Conservation (phyloP, 1,140 invertebrate genomes). For the Medauroidea extradentata region DNA sequence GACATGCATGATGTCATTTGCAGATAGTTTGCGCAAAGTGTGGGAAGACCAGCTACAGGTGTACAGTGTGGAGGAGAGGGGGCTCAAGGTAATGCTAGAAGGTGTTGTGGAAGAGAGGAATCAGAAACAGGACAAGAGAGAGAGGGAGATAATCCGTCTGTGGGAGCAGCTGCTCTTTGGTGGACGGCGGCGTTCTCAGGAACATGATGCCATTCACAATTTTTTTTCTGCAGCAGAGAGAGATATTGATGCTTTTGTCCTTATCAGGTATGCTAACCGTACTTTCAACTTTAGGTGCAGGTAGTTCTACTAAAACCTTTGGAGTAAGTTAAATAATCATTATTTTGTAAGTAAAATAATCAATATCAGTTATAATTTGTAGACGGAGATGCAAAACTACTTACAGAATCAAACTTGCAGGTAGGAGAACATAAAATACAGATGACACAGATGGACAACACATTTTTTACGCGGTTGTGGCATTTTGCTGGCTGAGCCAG, state of each 20-base stretch:
- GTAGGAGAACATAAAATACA: no score
- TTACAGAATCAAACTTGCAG: no score
- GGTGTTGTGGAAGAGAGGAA: constrained; percentile 26
- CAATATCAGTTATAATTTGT: no score
- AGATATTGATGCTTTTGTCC: constrained; percentile 20
- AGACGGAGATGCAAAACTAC: no score
- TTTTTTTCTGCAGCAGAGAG: constrained; percentile 3
- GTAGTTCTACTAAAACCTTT: no score
- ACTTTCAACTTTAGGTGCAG: no score
- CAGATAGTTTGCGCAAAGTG: constrained; percentile 45
- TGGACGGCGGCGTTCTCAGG: neutral
- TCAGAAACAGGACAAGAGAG: constrained; percentile 19
- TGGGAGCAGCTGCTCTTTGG: constrained; percentile 26
- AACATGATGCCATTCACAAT: neutral
- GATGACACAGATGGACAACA: no score
- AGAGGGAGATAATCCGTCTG: constrained; percentile 14
- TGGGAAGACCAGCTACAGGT: constrained; percentile 44
- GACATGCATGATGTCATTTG: no score
- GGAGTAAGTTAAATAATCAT: neutral
- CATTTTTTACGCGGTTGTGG: no score
- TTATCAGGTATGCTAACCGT: constrained; percentile 40
- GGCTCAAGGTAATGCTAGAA: constrained; percentile 46
- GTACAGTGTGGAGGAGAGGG: constrained; percentile 49
- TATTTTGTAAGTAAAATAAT: neutral
- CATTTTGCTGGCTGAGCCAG: no score